These are phyloP conservation scores for Campoletis raptor DNA, from an alignment of 2,888 invertebrate genomes.

Conservation along the genomic window DNA sequence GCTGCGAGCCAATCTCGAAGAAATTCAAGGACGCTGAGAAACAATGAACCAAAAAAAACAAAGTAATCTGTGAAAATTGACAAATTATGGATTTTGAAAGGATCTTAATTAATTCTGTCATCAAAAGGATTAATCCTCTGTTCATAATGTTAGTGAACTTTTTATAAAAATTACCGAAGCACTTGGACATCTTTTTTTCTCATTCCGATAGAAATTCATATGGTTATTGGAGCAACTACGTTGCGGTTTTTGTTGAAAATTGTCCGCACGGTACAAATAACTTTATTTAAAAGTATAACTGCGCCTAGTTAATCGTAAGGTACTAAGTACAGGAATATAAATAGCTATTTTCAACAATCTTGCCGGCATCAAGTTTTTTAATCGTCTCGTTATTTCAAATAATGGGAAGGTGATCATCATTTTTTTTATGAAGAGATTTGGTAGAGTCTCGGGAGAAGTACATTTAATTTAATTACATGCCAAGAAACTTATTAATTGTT, in stretches of 20 bases:
- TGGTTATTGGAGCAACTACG: neutral
- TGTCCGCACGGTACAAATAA: neutral
- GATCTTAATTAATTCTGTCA: neutral
- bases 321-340: too few relatives aligned
- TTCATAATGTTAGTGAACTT: neutral
- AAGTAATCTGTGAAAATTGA: neutral
- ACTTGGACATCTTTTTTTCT: neutral
- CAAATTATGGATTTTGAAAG: neutral
- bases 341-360: too few relatives aligned
- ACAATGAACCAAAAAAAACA: neutral
- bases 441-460: too few relatives aligned
- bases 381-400: too few relatives aligned
- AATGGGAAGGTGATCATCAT: too few relatives aligned
- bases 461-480: too few relatives aligned
- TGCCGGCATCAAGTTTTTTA: too few relatives aligned
- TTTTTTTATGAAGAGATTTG: too few relatives aligned
- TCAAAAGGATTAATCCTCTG: neutral
- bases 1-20: slow-evolving; percentile 8
- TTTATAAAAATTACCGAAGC: neutral
- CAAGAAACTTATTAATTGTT: too few relatives aligned
- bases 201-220: neutral
- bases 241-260: neutral
- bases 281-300: too few relatives aligned
- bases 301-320: too few relatives aligned
- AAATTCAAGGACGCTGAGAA: neutral